Evolutionary conservation across 2,797 vertebrate genomes (phyloP), one percentile per base, ranked within the genome.

Genomic region (Lindbergichthys nudifrons): DNA sequence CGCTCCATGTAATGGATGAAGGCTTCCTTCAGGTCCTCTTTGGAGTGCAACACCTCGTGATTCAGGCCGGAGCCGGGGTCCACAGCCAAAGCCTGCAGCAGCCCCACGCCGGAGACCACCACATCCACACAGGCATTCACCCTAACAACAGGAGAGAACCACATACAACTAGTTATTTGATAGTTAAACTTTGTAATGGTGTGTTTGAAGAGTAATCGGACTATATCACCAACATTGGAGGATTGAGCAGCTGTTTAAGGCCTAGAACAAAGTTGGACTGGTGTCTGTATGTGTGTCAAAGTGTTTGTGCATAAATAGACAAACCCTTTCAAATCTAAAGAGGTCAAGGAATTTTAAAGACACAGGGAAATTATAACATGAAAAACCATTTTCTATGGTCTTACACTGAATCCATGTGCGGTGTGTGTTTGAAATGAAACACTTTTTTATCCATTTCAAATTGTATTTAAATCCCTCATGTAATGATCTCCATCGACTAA

Each of bases 41-140:
- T 75, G 19, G 97, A 96, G 81, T 64, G 93, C 65, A 99, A 74
- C 0, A 97, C 92, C 0, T 91, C 90, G 0, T 99, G 98, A 77
- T 99, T 96, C 64, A 67, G 89, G 15, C 96, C 95, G 0, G 66
- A 16, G 0, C 92, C 90, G 0, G 97, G 95, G 63, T 95, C 94
- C 57, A 97, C 86, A n/a, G 96, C 97, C 36, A 99, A 92, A 0
- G 96, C 96, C 87, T 98, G 95, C 50, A 99, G 86, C 59, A 99
- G 91, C 58, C 96, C 97, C 80, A 99, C 96, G 0, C 98, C 98
- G 0, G 97, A 97, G 48, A 99, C 95, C 1, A 99, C 97, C 75
- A 99, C 96, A 0, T 99, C 98, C 2, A 99, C 96, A 3, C 98
- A 99, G 53, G 98, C 95, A 0, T 99, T 99, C 82, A 99, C 97